Base-by-base conservation (phyloP, 1,140 invertebrate genomes). In the Mactra quadrangularis region DNA sequence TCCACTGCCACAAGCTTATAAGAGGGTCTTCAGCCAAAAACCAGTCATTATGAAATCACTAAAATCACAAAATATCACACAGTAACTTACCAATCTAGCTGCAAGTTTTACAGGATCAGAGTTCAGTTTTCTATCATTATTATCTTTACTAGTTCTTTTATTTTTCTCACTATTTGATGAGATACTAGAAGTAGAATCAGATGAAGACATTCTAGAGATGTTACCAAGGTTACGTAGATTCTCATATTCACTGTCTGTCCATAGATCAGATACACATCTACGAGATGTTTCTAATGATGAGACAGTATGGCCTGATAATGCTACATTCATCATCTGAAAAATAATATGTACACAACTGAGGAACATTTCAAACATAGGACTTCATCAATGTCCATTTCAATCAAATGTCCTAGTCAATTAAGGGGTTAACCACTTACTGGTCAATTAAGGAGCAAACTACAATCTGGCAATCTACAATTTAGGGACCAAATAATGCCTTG, bases 11-110 rank as follows among this genome's bases (percentile, higher is more conserved):
- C n/a, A n/a, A n/a, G n/a, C n/a, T n/a, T n/a, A n/a, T n/a, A n/a
- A n/a, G n/a, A n/a, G n/a, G n/a, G n/a, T n/a, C n/a, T n/a, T n/a
- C n/a, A n/a, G n/a, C n/a, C n/a, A n/a, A n/a, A n/a, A n/a, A n/a
- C n/a, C n/a, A n/a, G n/a, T n/a, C n/a, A n/a, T n/a, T n/a, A n/a
- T n/a, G n/a, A n/a, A n/a, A n/a, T n/a, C n/a, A n/a, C n/a, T n/a
- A n/a, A n/a, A n/a, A n/a, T n/a, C n/a, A n/a, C n/a, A n/a, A n/a
- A n/a, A n/a, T n/a, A n/a, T n/a, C n/a, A n/a, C n/a, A n/a, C n/a
- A n/a, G n/a, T n/a, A n/a, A 88, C 90, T 89, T 89, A 94, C 93
- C 52, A 92, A 90, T 90, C 90, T 91, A 33, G 93, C 94, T 72
- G 93, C 93, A 31, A 94, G 86, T 83, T 92, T 57, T 19, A 60